phyloP scores from a whole-genome alignment of 2,797 vertebrate genomes.

The Phoxinus dragarum region DNA sequence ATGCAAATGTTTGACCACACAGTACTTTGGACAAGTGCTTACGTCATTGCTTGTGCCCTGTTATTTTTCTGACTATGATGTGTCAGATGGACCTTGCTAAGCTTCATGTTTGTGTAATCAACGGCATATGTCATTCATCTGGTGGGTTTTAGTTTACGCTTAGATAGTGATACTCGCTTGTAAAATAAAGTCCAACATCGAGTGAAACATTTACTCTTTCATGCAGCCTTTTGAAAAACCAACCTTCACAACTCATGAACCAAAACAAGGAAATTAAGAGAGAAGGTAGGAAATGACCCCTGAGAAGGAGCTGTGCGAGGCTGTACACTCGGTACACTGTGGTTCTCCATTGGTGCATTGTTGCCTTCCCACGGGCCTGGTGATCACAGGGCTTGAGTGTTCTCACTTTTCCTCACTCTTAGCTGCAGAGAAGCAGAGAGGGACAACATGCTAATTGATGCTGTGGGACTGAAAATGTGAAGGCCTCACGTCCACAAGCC shows the following conservation, averaged over 20 bases:
- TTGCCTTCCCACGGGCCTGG: constrained; percentile 70
- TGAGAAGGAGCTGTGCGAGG: constrained; percentile 70
- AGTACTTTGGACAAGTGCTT: constrained; percentile 17
- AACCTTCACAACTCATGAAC: constrained; percentile 67
- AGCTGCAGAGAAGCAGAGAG: constrained; percentile 64
- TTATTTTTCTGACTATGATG: neutral
- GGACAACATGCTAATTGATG: constrained; percentile 81
- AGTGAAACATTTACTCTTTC: constrained; percentile 64
- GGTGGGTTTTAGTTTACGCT: neutral
- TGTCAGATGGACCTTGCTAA: neutral
- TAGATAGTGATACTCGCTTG: constrained; percentile 20
- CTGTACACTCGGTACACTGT: constrained; percentile 74
- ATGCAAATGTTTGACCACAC: neutral
- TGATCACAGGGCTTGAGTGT: constrained; percentile 68
- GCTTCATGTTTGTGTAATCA: neutral
- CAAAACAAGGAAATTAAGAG: constrained; percentile 78
- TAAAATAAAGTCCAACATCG: constrained; percentile 55
- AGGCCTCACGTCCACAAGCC: constrained; percentile 73
- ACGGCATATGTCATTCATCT: neutral
- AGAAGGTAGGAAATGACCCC: constrained; percentile 82
- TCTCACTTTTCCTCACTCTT: constrained; percentile 66
- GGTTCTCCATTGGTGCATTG: constrained; percentile 72
- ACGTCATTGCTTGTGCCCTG: neutral
- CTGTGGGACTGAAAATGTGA: constrained; percentile 72
- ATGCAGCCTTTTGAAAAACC: constrained; percentile 67